Percentiles rank a stretch among this genome's conserved stretches.
These are phyloP conservation scores for Lepisosteus oculatus DNA, from an alignment of 2,113 vertebrate genomes.

Conservation along the genomic window DNA sequence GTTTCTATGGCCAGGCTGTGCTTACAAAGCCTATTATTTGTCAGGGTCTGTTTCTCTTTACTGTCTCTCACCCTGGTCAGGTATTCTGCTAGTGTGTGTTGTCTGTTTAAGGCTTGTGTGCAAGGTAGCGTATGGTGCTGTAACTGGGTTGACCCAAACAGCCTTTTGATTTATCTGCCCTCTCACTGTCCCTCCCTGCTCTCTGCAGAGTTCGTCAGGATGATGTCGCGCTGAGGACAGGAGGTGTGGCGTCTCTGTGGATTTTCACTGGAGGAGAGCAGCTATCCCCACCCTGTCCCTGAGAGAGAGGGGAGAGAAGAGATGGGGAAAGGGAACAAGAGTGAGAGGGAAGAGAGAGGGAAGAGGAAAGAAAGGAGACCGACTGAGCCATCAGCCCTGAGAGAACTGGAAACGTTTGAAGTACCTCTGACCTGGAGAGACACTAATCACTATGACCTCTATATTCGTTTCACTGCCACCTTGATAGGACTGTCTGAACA, in stretches of 20 bases:
- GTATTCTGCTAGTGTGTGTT: no score
- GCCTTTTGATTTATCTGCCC: slow-evolving; percentile 18
- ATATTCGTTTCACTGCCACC: not conserved
- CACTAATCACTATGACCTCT: slow-evolving; percentile 3
- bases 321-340: not conserved
- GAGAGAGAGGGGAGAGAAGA: not conserved
- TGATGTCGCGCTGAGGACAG: slow-evolving; percentile 90
- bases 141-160: slow-evolving; percentile 29
- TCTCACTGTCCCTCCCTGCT: slow-evolving; percentile 22
- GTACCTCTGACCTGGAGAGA: slow-evolving; percentile 23
- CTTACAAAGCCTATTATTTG: no score
- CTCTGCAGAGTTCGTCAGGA: slow-evolving; percentile 86
- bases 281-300: not conserved
- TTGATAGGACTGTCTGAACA: not conserved
- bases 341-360: slow-evolving; percentile 2
- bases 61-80: no score
- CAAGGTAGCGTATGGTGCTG: slow-evolving; percentile 18
- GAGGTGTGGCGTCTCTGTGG: not conserved
- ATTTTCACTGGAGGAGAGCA: not conserved
- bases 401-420: slow-evolving; percentile 18
- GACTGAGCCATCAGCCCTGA: slow-evolving; percentile 9
- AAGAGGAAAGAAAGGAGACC: slow-evolving; percentile 3
- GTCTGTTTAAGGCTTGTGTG: not conserved
- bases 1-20: no score
- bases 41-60: no score